These are phyloP conservation scores for Myzus persicae DNA, from an alignment of 1,140 invertebrate species.

Conservation along the genomic window DNA sequence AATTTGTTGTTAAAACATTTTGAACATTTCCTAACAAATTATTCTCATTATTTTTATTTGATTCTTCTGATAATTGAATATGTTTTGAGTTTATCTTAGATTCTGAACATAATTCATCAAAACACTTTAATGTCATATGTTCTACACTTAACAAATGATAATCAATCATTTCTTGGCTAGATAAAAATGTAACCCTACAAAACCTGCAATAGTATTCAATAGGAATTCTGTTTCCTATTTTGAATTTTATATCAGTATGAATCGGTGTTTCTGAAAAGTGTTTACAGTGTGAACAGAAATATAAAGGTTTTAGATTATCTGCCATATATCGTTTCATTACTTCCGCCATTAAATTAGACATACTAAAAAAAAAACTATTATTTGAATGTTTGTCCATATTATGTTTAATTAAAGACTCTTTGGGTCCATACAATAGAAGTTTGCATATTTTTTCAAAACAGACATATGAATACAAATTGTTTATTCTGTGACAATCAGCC, in stretches of 20 bases:
- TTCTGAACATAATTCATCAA: neutral
- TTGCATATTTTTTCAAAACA: neutral
- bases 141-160: conserved; percentile 34
- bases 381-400: neutral
- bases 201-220: conserved; percentile 2
- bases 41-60: neutral
- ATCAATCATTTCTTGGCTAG: conserved; percentile 18
- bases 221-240: neutral
- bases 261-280: neutral
- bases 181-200: neutral
- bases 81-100: neutral
- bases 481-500: neutral
- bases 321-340: neutral
- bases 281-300: conserved; percentile 30
- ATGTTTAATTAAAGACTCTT: neutral
- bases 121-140: conserved; percentile 29
- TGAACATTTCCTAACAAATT: neutral
- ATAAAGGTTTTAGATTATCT: neutral
- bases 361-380: no score
- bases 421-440: neutral
- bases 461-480: neutral
- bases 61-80: neutral
- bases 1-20: neutral
- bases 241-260: neutral
- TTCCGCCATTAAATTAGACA: neutral